Evolutionary conservation across 2,888 invertebrate species (phyloP).

Genomic region (Lithophane leautieri): DNA sequence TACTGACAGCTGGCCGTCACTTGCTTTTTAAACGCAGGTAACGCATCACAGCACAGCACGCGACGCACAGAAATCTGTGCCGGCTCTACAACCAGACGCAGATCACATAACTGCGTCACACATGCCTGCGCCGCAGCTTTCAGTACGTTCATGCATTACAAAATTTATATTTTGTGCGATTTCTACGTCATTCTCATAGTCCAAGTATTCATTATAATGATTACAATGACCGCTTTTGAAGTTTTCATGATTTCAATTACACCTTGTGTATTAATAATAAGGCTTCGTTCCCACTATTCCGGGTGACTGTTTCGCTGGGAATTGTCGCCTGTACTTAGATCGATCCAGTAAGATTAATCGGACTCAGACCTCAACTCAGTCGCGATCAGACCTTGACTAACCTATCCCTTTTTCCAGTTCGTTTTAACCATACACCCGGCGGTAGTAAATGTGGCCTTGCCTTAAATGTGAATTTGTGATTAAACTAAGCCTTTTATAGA

Average conservation of each 20-base stretch:
- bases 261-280: background rate
- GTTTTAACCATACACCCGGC: background rate
- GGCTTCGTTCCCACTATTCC: background rate
- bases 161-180: background rate
- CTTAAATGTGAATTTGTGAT: background rate
- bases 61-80: too few relatives aligned
- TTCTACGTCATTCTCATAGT: background rate
- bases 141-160: too few relatives aligned
- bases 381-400: background rate
- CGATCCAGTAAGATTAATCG: background rate
- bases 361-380: background rate
- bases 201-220: background rate
- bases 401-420: background rate
- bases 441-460: background rate
- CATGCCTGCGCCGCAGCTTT: too few relatives aligned
- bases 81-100: too few relatives aligned
- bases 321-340: background rate
- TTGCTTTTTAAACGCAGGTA: too few relatives aligned
- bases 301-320: background rate
- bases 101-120: too few relatives aligned
- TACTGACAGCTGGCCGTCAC: too few relatives aligned
- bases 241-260: background rate
- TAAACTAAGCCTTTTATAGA: background rate
- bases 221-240: background rate
- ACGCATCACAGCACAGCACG: too few relatives aligned